phyloP scores from a whole-genome alignment of 2,113 vertebrate genomes.

The Ictalurus punctatus region DNA sequence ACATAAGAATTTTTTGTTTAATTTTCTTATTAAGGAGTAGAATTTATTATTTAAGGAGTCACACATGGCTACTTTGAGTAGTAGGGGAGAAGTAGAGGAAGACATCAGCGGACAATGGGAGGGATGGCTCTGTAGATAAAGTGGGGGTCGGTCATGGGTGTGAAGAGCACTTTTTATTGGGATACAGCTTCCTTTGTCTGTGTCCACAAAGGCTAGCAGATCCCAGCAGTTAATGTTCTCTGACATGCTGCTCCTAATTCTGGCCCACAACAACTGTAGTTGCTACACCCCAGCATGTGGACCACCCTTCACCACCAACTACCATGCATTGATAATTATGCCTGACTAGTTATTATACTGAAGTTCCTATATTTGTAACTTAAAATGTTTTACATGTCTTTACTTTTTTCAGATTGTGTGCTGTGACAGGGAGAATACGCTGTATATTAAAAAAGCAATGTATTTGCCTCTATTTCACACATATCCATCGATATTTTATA shows the following conservation, averaged over 20 bases:
- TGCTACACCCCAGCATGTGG: constrained; percentile 55
- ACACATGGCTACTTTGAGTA: neutral
- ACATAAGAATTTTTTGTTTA: neutral
- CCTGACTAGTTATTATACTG: neutral
- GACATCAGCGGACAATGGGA: constrained; percentile 67
- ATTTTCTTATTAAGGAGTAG: neutral
- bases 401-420: neutral
- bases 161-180: constrained; percentile 63
- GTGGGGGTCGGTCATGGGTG: constrained; percentile 66
- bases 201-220: constrained; percentile 70
- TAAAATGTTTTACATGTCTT: neutral
- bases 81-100: constrained; percentile 58
- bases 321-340: neutral
- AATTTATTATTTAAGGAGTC: neutral
- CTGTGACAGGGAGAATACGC: too few species aligned
- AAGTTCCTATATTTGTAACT: neutral
- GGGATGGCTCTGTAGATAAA: constrained; percentile 62
- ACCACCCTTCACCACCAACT: constrained; percentile 16
- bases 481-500: neutral
- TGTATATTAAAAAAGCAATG: too few species aligned
- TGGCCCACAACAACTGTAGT: constrained; percentile 32
- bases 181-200: constrained; percentile 69
- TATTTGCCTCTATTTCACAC: neutral
- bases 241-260: constrained; percentile 69
- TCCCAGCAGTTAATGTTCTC: constrained; percentile 68